Conservation (phyloP, 2,888 invertebrate genomes). For the Apamea monoglypha region DNA sequence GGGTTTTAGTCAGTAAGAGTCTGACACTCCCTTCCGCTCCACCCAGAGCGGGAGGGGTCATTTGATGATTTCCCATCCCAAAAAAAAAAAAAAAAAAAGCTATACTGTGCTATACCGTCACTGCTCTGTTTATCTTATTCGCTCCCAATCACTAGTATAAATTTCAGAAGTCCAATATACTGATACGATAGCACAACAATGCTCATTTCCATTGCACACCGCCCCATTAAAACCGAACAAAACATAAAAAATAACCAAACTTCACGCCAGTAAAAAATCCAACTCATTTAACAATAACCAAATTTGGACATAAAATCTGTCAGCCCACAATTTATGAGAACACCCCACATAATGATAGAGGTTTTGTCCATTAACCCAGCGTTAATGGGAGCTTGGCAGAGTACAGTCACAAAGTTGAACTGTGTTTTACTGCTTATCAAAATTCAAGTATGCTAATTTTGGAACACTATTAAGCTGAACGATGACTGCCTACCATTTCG, state of each 20-base stretch:
- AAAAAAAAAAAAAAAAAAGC: no score
- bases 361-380: slow-evolving; percentile 83
- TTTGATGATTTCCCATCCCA: no score
- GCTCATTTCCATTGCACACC: neutral
- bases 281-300: slow-evolving; percentile 72
- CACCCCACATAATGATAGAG: slow-evolving; percentile 78
- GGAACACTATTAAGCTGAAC: slow-evolving; percentile 79
- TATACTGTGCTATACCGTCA: neutral
- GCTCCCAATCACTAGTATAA: neutral
- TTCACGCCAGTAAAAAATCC: slow-evolving; percentile 54
- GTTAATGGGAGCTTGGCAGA: slow-evolving; percentile 79
- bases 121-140: neutral
- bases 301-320: slow-evolving; percentile 75
- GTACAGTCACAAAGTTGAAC: slow-evolving; percentile 75
- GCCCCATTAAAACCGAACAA: slow-evolving; percentile 20
- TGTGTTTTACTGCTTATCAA: slow-evolving; percentile 86
- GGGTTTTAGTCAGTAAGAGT: no score
- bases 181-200: neutral
- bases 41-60: no score
- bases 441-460: slow-evolving; percentile 88
- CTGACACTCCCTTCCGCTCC: no score
- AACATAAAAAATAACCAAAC: slow-evolving; percentile 35
- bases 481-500: slow-evolving; percentile 64
- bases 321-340: slow-evolving; percentile 76
- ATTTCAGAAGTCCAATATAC: neutral